Evolutionary conservation across 1,140 invertebrate genomes (phyloP).

Genomic region (Cydia strobilella): DNA sequence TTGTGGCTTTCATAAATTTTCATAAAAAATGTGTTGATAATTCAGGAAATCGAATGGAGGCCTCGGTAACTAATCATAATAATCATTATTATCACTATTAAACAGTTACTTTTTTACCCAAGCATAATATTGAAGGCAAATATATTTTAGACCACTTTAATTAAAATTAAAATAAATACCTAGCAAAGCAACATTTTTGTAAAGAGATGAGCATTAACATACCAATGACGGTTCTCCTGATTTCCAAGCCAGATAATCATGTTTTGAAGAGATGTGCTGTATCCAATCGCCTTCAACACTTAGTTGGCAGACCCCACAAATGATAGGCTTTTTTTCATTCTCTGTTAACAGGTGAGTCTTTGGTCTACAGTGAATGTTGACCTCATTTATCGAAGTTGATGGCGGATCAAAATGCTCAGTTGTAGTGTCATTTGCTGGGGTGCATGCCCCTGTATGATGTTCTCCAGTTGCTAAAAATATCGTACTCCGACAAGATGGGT

Average conservation of each 20-base stretch:
- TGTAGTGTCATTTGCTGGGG: neutral
- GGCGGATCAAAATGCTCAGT: neutral
- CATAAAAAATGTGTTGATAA: no score
- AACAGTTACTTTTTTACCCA: no score
- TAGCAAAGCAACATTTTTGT: neutral
- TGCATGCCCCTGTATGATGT: neutral
- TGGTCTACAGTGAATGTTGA: neutral
- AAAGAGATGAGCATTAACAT: neutral
- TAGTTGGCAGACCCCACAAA: conserved; percentile 1
- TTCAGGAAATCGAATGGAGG: no score
- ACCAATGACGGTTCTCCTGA: neutral
- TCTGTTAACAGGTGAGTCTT: neutral
- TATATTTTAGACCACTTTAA: conserved; percentile 25
- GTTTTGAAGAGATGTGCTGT: conserved; percentile 18
- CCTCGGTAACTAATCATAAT: no score
- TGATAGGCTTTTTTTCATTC: neutral
- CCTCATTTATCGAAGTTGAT: neutral
- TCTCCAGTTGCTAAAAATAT: neutral
- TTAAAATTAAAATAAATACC: neutral
- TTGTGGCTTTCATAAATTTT: no score
- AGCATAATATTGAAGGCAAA: no score
- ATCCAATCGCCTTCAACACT: conserved; percentile 3
- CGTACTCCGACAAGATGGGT: neutral
- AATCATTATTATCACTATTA: no score
- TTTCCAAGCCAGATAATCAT: conserved; percentile 24